Evolutionary conservation across 2,888 invertebrate species (phyloP).

Genomic region (Yponomeuta malinellus): DNA sequence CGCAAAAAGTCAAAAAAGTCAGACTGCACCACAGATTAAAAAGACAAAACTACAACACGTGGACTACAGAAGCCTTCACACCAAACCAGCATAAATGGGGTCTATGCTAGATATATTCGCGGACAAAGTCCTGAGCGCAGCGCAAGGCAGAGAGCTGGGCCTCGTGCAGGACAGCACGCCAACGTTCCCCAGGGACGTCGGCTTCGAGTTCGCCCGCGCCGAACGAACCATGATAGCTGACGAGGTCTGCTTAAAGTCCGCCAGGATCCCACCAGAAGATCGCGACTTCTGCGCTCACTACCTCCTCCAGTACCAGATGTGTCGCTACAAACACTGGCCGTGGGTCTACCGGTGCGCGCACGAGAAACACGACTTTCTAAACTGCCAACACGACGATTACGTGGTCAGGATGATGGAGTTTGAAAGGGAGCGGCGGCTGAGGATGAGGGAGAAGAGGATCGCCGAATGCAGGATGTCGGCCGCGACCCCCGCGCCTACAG

Average conservation of each 20-base stretch:
- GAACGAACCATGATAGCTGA: slow-evolving; percentile 85
- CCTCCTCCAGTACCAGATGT: slow-evolving; percentile 80
- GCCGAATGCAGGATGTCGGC: neutral
- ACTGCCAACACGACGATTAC: slow-evolving; percentile 91
- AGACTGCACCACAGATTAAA: too few species aligned
- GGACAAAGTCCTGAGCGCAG: neutral
- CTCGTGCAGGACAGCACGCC: neutral
- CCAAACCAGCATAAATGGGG: neutral
- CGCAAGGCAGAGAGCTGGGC: neutral
- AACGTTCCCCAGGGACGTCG: neutral
- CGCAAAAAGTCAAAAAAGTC: too few species aligned
- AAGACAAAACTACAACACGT: too few species aligned
- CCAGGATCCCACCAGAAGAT: slow-evolving; percentile 78
- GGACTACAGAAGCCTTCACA: neutral
- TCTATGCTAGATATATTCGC: neutral
- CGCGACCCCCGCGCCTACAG: neutral
- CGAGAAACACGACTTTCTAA: slow-evolving; percentile 83
- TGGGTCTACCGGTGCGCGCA: slow-evolving; percentile 82
- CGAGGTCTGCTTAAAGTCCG: slow-evolving; percentile 85
- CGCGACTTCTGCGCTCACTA: slow-evolving; percentile 92
- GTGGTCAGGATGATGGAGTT: slow-evolving; percentile 54
- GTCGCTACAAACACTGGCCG: slow-evolving; percentile 84
- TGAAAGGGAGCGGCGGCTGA: neutral
- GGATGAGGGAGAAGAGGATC: neutral
- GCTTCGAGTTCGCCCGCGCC: neutral